Conservation (phyloP, 2,113 vertebrate genomes). For the Uria aalge region DNA sequence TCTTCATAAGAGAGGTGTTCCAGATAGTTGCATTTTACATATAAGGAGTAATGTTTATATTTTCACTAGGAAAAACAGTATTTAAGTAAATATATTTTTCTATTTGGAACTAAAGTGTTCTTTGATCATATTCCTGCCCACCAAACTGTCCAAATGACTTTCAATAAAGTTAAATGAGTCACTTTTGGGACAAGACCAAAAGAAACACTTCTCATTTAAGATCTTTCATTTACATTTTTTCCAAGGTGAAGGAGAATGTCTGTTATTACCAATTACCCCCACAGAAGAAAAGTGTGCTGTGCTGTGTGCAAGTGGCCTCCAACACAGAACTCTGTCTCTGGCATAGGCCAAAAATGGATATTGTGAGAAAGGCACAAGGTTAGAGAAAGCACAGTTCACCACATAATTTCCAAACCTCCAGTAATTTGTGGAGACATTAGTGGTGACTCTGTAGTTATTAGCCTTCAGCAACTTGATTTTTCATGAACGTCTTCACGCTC, state of each 20-base stretch:
- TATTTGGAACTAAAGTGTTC: background rate
- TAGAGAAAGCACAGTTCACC: background rate
- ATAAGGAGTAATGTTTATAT: background rate
- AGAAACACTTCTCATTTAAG: background rate
- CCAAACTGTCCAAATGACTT: background rate
- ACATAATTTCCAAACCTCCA: background rate
- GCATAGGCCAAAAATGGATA: background rate
- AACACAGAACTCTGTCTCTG: background rate
- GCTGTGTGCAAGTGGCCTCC: rapidly evolving
- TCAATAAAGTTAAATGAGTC: background rate
- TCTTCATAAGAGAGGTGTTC: too few relatives aligned
- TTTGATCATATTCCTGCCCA: background rate
- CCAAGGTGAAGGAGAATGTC: rapidly evolving
- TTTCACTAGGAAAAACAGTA: background rate
- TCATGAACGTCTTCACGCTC: background rate
- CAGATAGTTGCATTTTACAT: background rate
- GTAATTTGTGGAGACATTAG: background rate
- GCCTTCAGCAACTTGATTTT: background rate
- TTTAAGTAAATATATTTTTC: background rate
- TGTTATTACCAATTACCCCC: background rate
- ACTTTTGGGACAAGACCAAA: background rate
- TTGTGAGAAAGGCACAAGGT: background rate
- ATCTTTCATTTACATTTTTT: background rate
- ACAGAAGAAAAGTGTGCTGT: background rate
- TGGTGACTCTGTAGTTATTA: background rate